phyloP scores from a whole-genome alignment of 2,113 vertebrate species.

The Podarcis muralis region DNA sequence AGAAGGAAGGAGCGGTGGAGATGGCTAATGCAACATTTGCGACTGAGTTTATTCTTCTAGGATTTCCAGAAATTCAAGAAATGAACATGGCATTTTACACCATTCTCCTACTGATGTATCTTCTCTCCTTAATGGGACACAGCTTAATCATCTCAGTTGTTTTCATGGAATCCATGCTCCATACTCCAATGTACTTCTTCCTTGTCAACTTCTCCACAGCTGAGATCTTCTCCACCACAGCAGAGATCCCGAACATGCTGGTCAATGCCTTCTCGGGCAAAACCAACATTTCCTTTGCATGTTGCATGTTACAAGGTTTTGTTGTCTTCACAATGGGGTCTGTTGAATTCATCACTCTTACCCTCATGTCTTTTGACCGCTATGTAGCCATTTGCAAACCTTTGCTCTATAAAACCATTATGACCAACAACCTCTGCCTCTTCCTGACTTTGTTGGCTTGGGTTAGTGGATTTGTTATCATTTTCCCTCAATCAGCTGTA shows the following conservation, averaged over 20 bases:
- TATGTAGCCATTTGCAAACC: conserved; percentile 61
- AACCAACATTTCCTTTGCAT: conserved; percentile 25
- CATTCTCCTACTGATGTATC: not conserved
- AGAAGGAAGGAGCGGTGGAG: not conserved
- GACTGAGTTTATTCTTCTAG: conserved; percentile 49
- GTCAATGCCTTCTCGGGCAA: conserved; percentile 40
- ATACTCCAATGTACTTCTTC: conserved; percentile 60
- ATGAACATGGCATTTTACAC: conserved; percentile 20
- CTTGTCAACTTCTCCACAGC: conserved; percentile 56
- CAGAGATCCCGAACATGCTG: conserved; percentile 40
- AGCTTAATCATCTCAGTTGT: conserved; percentile 45
- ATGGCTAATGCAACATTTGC: conserved; percentile 41
- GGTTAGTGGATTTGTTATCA: conserved; percentile 36
- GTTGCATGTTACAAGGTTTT: conserved; percentile 54
- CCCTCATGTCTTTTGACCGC: conserved; percentile 48
- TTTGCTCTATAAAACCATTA: conserved; percentile 59
- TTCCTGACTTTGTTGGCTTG: conserved; percentile 38
- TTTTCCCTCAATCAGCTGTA: conserved; percentile 47
- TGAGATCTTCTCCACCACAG: conserved; percentile 55
- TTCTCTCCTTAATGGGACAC: conserved; percentile 36
- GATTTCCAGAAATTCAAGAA: conserved; percentile 43
- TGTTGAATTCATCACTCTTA: conserved; percentile 51
- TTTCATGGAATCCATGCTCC: conserved; percentile 44
- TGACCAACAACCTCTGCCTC: conserved; percentile 30
- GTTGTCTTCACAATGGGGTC: conserved; percentile 53